phyloP scores from a whole-genome alignment of 2,888 invertebrate genomes.

The Drosophila anomelani region DNA sequence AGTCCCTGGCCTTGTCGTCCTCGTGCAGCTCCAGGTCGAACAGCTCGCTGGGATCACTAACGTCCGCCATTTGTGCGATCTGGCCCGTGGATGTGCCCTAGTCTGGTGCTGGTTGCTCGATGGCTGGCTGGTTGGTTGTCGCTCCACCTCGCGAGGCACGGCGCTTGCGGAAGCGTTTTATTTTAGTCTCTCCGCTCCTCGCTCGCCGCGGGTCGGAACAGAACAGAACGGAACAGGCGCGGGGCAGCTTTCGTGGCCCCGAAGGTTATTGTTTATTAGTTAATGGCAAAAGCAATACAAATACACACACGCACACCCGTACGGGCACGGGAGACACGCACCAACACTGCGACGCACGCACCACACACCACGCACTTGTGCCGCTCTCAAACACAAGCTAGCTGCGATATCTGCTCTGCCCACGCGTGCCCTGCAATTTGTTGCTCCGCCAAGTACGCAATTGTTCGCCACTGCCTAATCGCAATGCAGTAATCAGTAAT shows the following conservation, averaged over 20 bases:
- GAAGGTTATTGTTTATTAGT: conserved; percentile 81
- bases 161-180: conserved; percentile 39
- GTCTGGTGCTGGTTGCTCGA: conserved; percentile 50
- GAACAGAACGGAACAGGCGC: conserved; percentile 21
- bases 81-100: conserved; percentile 25
- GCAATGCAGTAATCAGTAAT: conserved; percentile 66
- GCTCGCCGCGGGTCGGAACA: conserved; percentile 45
- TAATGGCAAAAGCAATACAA: conserved; percentile 78
- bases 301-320: conserved; percentile 56
- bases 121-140: conserved; percentile 48
- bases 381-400: conserved; percentile 49
- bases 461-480: conserved; percentile 39
- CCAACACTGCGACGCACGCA: conserved; percentile 63
- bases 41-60: conserved; percentile 87
- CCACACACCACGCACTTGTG: conserved; percentile 56
- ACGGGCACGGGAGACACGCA: conserved; percentile 41
- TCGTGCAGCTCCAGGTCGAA: conserved; percentile 96
- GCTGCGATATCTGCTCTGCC: conserved; percentile 32
- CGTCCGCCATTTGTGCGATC: conserved; percentile 82
- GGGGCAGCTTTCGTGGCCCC: conserved; percentile 49
- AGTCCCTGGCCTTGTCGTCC: conserved; percentile 89
- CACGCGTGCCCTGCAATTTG: conserved; percentile 44
- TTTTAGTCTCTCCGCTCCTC: conserved; percentile 29
- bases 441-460: conserved; percentile 35
- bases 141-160: conserved; percentile 18